Evolutionary conservation across 37 sponge, comb jelly and placozoan species (phyloP).

Genomic region (Geodia barretti): DNA sequence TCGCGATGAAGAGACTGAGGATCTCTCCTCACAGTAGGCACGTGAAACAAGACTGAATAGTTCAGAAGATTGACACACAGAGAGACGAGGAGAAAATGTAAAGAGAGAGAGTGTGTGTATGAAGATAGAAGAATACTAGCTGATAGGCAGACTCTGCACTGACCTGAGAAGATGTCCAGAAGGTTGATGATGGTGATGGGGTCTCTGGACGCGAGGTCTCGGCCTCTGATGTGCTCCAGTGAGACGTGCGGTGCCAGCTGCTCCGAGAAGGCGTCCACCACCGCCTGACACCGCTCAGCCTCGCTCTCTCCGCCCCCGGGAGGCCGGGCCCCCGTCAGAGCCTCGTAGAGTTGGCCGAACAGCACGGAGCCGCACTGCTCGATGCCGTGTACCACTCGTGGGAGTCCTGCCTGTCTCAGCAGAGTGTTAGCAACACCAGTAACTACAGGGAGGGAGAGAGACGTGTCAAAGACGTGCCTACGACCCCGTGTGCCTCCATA

Average conservation of each 20-base stretch:
- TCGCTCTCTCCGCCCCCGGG: slow-evolving; percentile 13
- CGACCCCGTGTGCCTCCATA: too few species aligned
- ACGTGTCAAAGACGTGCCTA: too few species aligned
- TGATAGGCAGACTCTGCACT: background rate
- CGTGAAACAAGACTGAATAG: background rate
- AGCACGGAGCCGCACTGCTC: slow-evolving; percentile 27
- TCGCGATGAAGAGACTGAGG: background rate
- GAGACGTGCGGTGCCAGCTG: slow-evolving; percentile 24
- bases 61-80: background rate
- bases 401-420: slow-evolving; percentile 8
- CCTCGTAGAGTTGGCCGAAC: slow-evolving; percentile 21
- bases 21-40: background rate
- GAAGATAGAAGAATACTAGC: background rate
- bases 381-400: background rate
- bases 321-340: slow-evolving; percentile 1
- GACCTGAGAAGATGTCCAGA: slow-evolving; percentile 26
- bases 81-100: background rate
- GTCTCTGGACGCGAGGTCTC: background rate
- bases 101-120: background rate
- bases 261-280: slow-evolving; percentile 12
- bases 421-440: slow-evolving; percentile 8
- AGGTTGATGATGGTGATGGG: slow-evolving; percentile 6
- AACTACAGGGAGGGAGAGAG: slow-evolving; percentile 2
- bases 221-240: slow-evolving; percentile 24
- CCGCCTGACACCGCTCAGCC: slow-evolving; percentile 26